A percentile compares a stretch with the other conserved stretches of the same genome.
phyloP scores from a whole-genome alignment of 2,113 vertebrate species.

The Lanius collurio region DNA sequence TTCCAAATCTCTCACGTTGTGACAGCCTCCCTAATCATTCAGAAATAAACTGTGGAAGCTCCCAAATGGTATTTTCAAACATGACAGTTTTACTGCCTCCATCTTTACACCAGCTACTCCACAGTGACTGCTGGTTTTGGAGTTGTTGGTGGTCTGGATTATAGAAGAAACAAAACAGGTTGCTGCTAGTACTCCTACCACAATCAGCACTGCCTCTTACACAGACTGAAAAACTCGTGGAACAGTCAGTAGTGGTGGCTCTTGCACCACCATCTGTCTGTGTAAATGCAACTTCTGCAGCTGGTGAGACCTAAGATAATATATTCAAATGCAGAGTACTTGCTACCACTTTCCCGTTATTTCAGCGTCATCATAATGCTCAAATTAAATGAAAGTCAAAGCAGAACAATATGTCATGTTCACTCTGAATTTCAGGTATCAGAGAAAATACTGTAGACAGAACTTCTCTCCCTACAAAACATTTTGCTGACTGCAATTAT shows the following conservation, averaged over 20 bases:
- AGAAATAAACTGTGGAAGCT: conserved; percentile 4
- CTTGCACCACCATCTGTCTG: background rate
- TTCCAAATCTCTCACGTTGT: background rate
- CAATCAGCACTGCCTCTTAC: background rate
- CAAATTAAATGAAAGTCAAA: background rate
- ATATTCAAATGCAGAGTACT: background rate
- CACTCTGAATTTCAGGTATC: background rate
- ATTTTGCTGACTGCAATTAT: background rate
- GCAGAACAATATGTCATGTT: background rate
- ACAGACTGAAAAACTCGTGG: background rate
- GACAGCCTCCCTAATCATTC: conserved; percentile 27
- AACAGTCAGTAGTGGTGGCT: background rate
- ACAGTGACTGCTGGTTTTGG: background rate
- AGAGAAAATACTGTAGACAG: background rate
- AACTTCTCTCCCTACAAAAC: background rate
- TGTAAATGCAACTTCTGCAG: background rate
- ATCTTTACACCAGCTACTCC: background rate
- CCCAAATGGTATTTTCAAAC: background rate
- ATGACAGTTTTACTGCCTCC: background rate
- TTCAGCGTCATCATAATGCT: background rate
- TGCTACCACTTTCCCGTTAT: background rate
- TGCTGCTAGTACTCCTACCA: background rate
- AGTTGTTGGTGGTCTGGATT: background rate
- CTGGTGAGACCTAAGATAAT: background rate
- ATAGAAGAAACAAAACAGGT: background rate